Percentiles rank a stretch among this genome's conserved stretches.
Evolutionary conservation across 2,113 vertebrate species (phyloP).

Genomic region (Anas platyrhynchos): DNA sequence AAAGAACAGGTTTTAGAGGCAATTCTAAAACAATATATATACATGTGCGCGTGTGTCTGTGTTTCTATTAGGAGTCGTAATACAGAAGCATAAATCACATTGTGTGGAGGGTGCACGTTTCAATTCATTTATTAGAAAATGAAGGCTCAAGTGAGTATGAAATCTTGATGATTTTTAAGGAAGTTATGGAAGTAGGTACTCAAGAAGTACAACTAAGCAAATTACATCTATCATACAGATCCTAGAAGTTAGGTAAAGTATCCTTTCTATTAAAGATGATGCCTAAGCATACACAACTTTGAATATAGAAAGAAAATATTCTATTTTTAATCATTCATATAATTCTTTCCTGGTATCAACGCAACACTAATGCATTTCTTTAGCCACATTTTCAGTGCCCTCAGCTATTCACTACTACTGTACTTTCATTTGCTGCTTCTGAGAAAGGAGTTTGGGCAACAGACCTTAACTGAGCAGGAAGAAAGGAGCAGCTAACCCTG

Average conservation of each 20-base stretch:
- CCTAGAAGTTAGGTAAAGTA: background rate
- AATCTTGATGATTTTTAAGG: background rate
- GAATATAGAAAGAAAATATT: background rate
- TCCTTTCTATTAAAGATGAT: background rate
- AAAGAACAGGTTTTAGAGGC: background rate
- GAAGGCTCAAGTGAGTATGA: background rate
- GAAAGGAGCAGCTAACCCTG: accelerated
- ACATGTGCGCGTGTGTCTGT: too few species aligned
- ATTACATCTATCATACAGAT: background rate
- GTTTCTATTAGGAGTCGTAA: too few species aligned
- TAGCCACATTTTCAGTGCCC: background rate
- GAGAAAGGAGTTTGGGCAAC: background rate
- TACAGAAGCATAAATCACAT: background rate
- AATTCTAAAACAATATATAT: background rate
- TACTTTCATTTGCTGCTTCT: accelerated
- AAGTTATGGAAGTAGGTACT: background rate
- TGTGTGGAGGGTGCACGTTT: background rate
- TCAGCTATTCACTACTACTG: background rate
- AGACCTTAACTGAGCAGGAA: accelerated
- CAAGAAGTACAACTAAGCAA: background rate
- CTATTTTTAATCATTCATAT: background rate
- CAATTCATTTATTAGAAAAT: background rate
- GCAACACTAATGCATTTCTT: background rate
- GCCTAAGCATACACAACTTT: background rate
- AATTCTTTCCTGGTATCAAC: background rate